Percentiles rank a stretch among this genome's conserved stretches.
phyloP scores from a whole-genome alignment of 2,888 invertebrate genomes.

The Vesta saturnalis region DNA sequence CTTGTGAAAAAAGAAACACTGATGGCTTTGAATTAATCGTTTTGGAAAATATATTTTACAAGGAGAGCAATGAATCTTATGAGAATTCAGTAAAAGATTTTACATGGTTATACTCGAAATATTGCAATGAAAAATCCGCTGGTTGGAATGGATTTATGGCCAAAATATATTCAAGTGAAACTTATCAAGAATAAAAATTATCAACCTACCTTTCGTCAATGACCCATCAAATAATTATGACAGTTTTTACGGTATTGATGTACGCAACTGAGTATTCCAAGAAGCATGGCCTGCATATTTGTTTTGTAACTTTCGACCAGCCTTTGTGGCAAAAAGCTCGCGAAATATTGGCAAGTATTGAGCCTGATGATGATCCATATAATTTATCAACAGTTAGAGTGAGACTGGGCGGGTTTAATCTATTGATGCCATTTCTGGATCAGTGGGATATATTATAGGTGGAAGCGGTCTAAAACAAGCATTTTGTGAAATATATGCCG shows the following conservation, averaged over 20 bases:
- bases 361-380: conserved; percentile 41
- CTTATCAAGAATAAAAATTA: too few species aligned
- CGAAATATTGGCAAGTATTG: conserved; percentile 46
- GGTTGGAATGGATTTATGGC: conserved; percentile 49
- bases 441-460: conserved; percentile 54
- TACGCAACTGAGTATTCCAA: conserved; percentile 43
- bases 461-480: conserved; percentile 47
- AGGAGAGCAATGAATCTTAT: conserved; percentile 8
- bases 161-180: conserved; percentile 18
- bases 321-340: conserved; percentile 46
- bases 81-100: conserved; percentile 47
- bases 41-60: neutral
- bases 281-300: conserved; percentile 22
- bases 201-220: conserved; percentile 49
- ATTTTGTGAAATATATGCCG: neutral
- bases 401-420: conserved; percentile 53
- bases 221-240: conserved; percentile 46
- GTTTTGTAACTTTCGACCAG: neutral
- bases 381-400: conserved; percentile 42
- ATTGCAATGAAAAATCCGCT: conserved; percentile 36
- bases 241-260: conserved; percentile 48
- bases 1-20: too few species aligned
- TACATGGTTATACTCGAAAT: conserved; percentile 45
- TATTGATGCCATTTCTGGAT: conserved; percentile 54
- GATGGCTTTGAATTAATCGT: too few species aligned